Evolutionary conservation across 1,140 invertebrate genomes (phyloP).

Genomic region (Trachymyrmex septentrionalis): DNA sequence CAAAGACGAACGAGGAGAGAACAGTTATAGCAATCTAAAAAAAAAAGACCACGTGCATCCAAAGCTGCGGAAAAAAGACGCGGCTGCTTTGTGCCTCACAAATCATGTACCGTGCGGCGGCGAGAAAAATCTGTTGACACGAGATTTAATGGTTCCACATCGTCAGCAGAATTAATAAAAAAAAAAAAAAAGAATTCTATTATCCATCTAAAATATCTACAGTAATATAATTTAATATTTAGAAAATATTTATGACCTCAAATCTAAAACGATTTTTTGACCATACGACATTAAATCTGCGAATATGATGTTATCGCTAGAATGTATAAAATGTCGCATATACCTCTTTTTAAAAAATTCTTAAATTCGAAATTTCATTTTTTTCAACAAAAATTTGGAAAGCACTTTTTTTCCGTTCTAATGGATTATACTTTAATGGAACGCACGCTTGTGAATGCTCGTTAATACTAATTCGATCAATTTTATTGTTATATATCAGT

Average conservation of each 20-base stretch:
- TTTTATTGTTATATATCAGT: background rate
- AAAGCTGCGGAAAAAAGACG: slow-evolving; percentile 17
- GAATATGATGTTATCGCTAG: background rate
- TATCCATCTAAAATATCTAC: background rate
- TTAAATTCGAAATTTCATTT: background rate
- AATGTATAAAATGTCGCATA: background rate
- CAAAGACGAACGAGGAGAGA: slow-evolving; percentile 7
- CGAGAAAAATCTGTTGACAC: slow-evolving; percentile 36
- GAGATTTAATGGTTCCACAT: slow-evolving; percentile 37
- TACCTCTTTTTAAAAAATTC: background rate
- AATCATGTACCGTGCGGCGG: slow-evolving; percentile 1
- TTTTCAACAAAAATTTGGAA: background rate
- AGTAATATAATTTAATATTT: background rate
- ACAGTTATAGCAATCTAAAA: slow-evolving; percentile 49
- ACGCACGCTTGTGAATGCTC: background rate
- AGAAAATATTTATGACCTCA: background rate
- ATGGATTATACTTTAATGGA: background rate
- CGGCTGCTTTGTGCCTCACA: slow-evolving; percentile 41
- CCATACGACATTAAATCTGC: background rate
- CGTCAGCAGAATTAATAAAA: slow-evolving; percentile 48
- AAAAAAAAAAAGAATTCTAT: background rate
- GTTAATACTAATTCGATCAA: slow-evolving; percentile 11
- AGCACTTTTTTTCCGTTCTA: background rate
- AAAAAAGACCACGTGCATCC: slow-evolving; percentile 26
- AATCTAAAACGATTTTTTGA: background rate